Conservation (phyloP, 2,113 vertebrate genomes). For the Sigmodon hispidus region DNA sequence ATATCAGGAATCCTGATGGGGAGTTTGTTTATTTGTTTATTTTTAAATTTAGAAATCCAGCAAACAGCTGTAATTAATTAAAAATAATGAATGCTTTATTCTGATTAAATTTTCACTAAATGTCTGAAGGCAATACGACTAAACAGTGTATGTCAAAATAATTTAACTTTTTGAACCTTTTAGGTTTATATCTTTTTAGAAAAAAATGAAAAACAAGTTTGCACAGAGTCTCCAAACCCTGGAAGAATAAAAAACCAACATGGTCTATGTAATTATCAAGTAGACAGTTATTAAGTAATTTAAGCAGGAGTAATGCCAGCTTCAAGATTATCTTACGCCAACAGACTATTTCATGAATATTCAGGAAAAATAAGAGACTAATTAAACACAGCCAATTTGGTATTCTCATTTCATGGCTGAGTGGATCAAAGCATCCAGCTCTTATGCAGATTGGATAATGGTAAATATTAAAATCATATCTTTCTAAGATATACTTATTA, state of each 20-base stretch:
- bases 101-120: constrained; percentile 41
- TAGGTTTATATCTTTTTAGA: constrained; percentile 53
- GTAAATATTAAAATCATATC: constrained; percentile 50
- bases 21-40: neutral
- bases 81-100: constrained; percentile 45
- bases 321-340: constrained; percentile 36
- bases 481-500: constrained; percentile 49
- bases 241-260: constrained; percentile 50
- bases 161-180: constrained; percentile 51
- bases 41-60: neutral
- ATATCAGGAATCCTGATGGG: constrained; percentile 9
- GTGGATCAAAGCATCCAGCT: constrained; percentile 16
- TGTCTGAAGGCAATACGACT: constrained; percentile 36
- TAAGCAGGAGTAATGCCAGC: neutral
- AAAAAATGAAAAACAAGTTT: constrained; percentile 49
- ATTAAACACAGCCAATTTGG: constrained; percentile 54
- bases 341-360: constrained; percentile 36
- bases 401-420: constrained; percentile 59
- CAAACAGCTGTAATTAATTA: constrained; percentile 14
- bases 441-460: constrained; percentile 9
- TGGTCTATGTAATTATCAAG: constrained; percentile 42
- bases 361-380: constrained; percentile 54
- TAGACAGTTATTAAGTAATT: constrained; percentile 45
- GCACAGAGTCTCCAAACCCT: neutral
- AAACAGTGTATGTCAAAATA: constrained; percentile 31